Evolutionary conservation across 1,140 invertebrate species (phyloP), one percentile per base, ranked within the genome.

Genomic region (Cecropterus lyciades): DNA sequence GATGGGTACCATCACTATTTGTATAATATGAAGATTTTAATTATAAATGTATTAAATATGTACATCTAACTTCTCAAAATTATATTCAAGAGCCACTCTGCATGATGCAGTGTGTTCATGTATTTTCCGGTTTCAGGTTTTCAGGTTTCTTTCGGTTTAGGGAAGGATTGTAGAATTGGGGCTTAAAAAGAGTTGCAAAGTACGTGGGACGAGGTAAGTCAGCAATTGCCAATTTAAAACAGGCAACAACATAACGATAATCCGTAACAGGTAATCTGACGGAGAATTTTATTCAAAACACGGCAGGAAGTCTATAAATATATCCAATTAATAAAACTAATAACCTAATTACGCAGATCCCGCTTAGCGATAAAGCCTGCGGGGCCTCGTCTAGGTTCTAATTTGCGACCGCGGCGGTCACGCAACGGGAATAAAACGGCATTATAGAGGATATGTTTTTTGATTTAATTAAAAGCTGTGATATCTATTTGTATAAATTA

Each of bases 321-420:
- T 55, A 55, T 55, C 15, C 27, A 55, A 55, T 55, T 37, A 55
- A 55, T 40, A 40, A 15, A 27, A 33, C 14, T 33, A 55, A 55
- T 55, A 55, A 55, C 51, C 51, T 55, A 40, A 55, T 55, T 55
- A 55, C 33, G 30, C 10, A 33, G 13, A 13, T 14, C 4, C 15
- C 14, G 51, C 16, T 45, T 17, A 15, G 14, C 51, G 51, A 55
- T 55, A 55, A 40, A 40, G 51, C 20, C 49, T 5, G 17, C 49
- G 14, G 49, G 11, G 45, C 51, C 51, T 52, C 51, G 51, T 55
- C 15, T 55, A 40, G 51, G 15, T 6, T 55, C 30, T 17, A 55
- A 55, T 40, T 40, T 40, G 51, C 51, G 51, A 55, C 9, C 14
- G 51, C 51, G 7, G 27, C 27, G 46, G 46, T 52, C 49, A 52